A percentile compares a stretch with the other conserved stretches of the same genome.
These are phyloP conservation scores for Galeopterus variegatus DNA, from an alignment of 2,113 vertebrate genomes.

Conservation along the genomic window DNA sequence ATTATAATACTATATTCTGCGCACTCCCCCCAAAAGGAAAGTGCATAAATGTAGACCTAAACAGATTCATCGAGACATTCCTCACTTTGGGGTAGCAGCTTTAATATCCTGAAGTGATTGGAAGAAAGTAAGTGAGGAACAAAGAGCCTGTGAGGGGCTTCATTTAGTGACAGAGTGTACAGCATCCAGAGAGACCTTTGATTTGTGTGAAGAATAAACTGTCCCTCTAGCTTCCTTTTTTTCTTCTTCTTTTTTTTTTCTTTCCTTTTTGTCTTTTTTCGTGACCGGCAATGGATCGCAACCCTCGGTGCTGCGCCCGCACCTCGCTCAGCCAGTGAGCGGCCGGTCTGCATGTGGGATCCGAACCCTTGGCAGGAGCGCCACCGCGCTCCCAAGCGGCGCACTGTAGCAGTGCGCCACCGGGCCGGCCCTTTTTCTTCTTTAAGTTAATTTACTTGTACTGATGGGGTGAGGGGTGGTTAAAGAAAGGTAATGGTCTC, in stretches of 20 bases:
- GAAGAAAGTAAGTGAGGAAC: constrained; percentile 11
- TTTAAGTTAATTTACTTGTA: background rate
- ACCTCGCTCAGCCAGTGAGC: too few relatives aligned
- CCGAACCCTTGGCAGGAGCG: too few relatives aligned
- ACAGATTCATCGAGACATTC: background rate
- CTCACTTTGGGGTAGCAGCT: background rate
- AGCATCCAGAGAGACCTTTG: background rate
- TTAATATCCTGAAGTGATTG: background rate
- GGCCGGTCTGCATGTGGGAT: too few relatives aligned
- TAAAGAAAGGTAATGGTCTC: constrained; percentile 16
- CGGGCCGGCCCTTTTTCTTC: too few relatives aligned
- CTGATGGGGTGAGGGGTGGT: background rate
- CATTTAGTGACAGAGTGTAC: background rate
- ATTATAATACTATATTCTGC: background rate
- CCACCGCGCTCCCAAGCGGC: too few relatives aligned
- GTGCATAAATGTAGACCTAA: background rate
- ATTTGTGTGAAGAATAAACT: background rate
- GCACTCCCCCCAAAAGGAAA: background rate
- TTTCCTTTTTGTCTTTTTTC: too few relatives aligned
- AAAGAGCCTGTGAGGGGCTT: background rate
- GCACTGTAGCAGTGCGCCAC: too few relatives aligned
- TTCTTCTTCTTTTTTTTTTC: fast-evolving
- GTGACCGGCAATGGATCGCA: too few relatives aligned
- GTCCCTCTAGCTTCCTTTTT: background rate
- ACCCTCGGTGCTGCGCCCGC: too few relatives aligned